These are phyloP conservation scores for Spongilla lacustris DNA, from an alignment of 37 sponge, comb jelly and placozoan species.

Conservation along the genomic window DNA sequence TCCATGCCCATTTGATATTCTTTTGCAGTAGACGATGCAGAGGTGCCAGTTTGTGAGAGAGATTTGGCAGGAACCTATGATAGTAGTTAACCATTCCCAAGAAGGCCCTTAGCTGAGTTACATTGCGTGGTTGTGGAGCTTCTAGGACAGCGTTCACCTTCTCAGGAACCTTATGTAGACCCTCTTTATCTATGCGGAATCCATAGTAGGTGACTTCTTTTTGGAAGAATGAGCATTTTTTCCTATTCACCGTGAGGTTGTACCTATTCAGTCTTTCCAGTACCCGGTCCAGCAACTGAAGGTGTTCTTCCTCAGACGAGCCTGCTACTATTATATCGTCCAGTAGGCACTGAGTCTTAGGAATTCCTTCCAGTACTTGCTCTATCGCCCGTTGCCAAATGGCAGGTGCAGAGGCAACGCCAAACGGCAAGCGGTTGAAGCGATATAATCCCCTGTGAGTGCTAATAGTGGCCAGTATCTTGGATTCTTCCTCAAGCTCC, in stretches of 20 bases:
- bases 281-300: neutral
- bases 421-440: constrained; percentile 5
- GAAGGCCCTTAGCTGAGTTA: constrained; percentile 15
- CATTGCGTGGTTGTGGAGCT: constrained; percentile 24
- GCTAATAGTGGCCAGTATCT: neutral
- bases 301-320: constrained; percentile 6
- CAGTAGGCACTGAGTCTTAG: neutral
- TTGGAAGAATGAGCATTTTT: constrained; percentile 21
- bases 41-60: constrained; percentile 8
- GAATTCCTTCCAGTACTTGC: constrained; percentile 3
- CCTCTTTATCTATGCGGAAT: neutral
- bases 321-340: constrained; percentile 50
- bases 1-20: constrained; percentile 19
- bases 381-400: constrained; percentile 31
- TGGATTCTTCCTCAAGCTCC: neutral
- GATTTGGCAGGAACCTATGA: constrained; percentile 24
- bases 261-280: neutral
- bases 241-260: constrained; percentile 9
- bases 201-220: constrained; percentile 2
- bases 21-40: constrained; percentile 11
- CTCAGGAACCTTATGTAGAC: neutral
- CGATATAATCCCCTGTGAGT: constrained; percentile 18
- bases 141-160: neutral
- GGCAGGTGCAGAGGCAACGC: constrained; percentile 15
- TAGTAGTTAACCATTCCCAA: constrained; percentile 30